Conservation (phyloP, 2,888 invertebrate genomes). For the Nebria brevicollis region DNA sequence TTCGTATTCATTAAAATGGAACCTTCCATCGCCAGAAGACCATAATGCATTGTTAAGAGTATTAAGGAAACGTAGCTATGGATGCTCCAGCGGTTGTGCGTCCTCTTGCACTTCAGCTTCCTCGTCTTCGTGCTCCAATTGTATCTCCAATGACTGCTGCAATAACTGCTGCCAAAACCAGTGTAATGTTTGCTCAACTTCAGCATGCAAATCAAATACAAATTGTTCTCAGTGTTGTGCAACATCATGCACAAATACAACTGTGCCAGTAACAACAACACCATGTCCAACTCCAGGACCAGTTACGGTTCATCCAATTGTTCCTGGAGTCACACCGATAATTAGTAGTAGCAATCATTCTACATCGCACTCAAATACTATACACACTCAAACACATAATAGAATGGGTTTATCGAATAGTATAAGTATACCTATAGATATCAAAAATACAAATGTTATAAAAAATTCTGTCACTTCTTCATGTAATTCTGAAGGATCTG, state of each 20-base stretch:
- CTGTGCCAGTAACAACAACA: constrained; percentile 14
- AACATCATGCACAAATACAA: not conserved
- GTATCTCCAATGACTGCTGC: not conserved
- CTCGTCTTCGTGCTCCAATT: not conserved
- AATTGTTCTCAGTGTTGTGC: constrained; percentile 10
- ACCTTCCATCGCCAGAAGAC: not conserved
- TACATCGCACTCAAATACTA: not conserved
- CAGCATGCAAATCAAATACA: not conserved
- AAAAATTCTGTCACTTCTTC: not conserved
- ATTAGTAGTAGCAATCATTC: not conserved
- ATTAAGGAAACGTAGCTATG: constrained; percentile 13
- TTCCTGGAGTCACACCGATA: not conserved
- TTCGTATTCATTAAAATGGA: not conserved
- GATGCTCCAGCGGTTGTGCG: constrained; percentile 20
- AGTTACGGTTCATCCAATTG: not conserved
- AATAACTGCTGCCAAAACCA: constrained; percentile 22
- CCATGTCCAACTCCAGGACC: constrained; percentile 8
- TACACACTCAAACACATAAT: not conserved
- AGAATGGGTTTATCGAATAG: constrained; percentile 25
- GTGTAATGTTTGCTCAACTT: constrained; percentile 5
- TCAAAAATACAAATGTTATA: constrained; percentile 34
- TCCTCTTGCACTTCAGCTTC: constrained; percentile 4
- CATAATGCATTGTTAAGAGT: not conserved
- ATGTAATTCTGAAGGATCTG: not conserved
- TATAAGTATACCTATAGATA: constrained; percentile 46